Conservation (phyloP, 2,888 invertebrate species). For the Ctena decussata region DNA sequence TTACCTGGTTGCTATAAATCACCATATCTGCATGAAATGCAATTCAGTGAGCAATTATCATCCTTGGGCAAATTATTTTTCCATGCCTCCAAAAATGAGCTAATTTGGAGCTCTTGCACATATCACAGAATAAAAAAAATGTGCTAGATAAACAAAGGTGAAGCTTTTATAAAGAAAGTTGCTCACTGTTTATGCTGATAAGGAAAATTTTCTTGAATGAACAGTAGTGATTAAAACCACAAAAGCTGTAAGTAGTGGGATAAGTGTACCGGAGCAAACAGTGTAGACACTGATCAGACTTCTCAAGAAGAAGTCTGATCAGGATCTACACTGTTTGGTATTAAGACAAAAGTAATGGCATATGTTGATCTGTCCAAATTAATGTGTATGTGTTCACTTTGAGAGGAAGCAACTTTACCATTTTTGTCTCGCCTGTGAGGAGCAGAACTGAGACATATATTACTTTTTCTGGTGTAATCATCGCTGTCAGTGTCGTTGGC, state of each 20-base stretch:
- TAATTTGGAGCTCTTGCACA: too few relatives aligned
- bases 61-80: too few relatives aligned
- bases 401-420: neutral
- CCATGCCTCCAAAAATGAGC: too few relatives aligned
- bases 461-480: neutral
- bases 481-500: too few relatives aligned
- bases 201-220: neutral
- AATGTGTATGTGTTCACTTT: neutral
- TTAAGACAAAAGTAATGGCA: neutral
- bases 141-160: neutral
- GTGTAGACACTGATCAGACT: neutral
- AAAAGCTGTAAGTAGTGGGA: too few relatives aligned
- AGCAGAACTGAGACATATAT: neutral
- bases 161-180: neutral
- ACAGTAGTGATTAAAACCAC: too few relatives aligned
- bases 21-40: too few relatives aligned
- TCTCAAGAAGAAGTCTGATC: neutral
- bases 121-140: neutral
- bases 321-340: neutral
- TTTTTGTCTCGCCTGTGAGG: neutral
- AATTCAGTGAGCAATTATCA: too few relatives aligned
- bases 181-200: neutral
- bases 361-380: neutral
- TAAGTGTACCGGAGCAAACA: neutral
- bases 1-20: too few relatives aligned